These are phyloP conservation scores for Athalia cordata DNA, from an alignment of 2,888 invertebrate genomes.

Conservation along the genomic window DNA sequence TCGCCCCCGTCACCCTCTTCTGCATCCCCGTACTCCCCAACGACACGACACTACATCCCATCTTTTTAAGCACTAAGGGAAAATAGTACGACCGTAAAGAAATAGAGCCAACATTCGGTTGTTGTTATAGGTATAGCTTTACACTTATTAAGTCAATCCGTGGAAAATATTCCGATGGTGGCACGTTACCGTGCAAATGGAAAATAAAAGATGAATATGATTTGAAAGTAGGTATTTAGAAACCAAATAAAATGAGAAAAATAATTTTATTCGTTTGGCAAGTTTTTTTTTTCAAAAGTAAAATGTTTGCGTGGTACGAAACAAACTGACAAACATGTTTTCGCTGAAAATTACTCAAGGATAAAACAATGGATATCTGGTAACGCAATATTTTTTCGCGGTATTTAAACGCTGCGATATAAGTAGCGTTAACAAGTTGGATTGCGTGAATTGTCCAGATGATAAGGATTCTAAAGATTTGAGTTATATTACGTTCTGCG, in stretches of 20 bases:
- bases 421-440: too few species aligned
- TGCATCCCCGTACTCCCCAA: constrained; percentile 45
- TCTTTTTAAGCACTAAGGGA: constrained; percentile 28
- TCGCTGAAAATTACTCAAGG: neutral
- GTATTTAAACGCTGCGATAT: too few species aligned
- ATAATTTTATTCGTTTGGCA: too few species aligned
- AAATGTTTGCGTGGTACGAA: neutral
- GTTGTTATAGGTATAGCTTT: neutral
- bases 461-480: neutral
- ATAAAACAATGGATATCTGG: neutral
- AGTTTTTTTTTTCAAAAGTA: too few species aligned
- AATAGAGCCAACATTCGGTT: neutral
- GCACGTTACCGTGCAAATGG: neutral
- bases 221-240: neutral
- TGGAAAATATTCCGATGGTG: neutral
- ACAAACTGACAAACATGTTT: neutral
- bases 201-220: neutral
- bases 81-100: neutral
- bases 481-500: neutral
- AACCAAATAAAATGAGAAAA: too few species aligned
- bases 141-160: constrained; percentile 12
- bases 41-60: constrained; percentile 36
- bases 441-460: neutral
- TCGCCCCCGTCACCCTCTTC: constrained; percentile 50
- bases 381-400: too few species aligned